Conservation (phyloP, 2,888 invertebrate species). For the Pollenia griseotomentosa region DNA sequence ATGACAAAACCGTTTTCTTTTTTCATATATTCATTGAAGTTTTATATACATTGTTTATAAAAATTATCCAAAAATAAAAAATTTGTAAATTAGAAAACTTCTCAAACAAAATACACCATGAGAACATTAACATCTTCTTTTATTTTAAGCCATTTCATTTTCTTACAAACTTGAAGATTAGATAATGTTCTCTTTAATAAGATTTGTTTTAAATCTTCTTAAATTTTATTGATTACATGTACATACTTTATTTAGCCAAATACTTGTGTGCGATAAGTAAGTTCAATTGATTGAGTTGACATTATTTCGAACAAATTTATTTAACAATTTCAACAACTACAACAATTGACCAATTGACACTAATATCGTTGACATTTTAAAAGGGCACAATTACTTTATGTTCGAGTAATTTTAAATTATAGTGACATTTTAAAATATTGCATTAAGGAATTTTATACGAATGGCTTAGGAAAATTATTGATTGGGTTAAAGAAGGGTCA, state of each 20-base stretch:
- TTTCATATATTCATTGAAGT: too few species aligned
- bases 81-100: too few species aligned
- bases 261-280: slow-evolving; percentile 9
- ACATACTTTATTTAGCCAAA: not conserved
- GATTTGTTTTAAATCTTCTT: not conserved
- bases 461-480: too few species aligned
- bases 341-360: slow-evolving; percentile 20
- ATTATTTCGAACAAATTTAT: slow-evolving; percentile 4
- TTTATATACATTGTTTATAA: too few species aligned
- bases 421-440: not conserved
- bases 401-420: not conserved
- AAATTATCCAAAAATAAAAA: too few species aligned
- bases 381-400: slow-evolving; percentile 22
- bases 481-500: not conserved
- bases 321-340: not conserved
- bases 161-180: too few species aligned
- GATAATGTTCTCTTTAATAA: not conserved
- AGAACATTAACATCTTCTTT: too few species aligned
- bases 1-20: too few species aligned
- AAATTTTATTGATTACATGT: slow-evolving; percentile 4
- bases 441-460: not conserved
- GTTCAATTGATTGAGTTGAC: slow-evolving; percentile 31
- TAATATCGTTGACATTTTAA: slow-evolving; percentile 15
- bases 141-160: too few species aligned
- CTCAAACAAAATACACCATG: too few species aligned